Evolutionary conservation across 2,797 vertebrate species (phyloP).

Genomic region (Girardinus metallicus): DNA sequence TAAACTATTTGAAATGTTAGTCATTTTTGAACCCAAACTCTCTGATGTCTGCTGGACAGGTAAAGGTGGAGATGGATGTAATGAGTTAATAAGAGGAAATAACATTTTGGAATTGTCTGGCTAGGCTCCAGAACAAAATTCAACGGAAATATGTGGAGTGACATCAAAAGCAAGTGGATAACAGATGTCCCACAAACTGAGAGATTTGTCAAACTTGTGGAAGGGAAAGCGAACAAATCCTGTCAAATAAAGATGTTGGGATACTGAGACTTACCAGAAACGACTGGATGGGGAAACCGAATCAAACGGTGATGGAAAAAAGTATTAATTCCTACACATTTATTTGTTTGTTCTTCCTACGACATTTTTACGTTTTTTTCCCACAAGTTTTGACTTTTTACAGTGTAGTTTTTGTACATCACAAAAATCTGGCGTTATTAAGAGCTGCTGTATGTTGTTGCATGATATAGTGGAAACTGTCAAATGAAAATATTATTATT

Average conservation of each 20-base stretch:
- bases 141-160: neutral
- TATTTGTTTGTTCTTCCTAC: neutral
- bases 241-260: neutral
- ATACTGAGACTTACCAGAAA: neutral
- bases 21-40: neutral
- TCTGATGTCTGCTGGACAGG: neutral
- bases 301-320: neutral
- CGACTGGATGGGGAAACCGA: neutral
- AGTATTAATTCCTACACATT: neutral
- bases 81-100: neutral
- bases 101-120: neutral
- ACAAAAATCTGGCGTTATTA: neutral
- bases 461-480: neutral
- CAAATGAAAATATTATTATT: neutral
- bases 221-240: neutral
- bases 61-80: neutral
- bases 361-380: neutral
- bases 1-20: neutral
- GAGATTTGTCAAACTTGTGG: neutral
- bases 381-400: neutral
- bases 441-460: neutral
- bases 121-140: neutral
- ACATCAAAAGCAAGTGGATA: neutral
- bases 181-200: neutral
- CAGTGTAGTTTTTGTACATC: neutral